phyloP scores from a whole-genome alignment of 2,888 invertebrate species.

The Arctia plantaginis region DNA sequence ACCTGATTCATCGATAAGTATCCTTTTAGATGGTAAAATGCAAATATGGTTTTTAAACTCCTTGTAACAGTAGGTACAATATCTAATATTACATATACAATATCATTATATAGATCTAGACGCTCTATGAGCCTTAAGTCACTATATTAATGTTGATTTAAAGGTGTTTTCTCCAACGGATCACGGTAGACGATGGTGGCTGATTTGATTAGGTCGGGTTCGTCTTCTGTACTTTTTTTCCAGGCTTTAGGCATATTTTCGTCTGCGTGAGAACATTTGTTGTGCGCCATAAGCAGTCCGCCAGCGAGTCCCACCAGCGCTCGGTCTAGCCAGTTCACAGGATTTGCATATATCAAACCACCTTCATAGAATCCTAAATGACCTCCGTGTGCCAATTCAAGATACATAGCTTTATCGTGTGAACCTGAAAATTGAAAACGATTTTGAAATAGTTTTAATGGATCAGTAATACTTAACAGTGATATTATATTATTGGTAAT shows the following conservation, averaged over 20 bases:
- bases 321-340: slow-evolving; percentile 97
- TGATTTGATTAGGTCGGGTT: slow-evolving; percentile 78
- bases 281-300: slow-evolving; percentile 88
- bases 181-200: slow-evolving; percentile 78
- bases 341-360: slow-evolving; percentile 94
- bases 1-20: background rate
- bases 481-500: background rate
- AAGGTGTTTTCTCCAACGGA: slow-evolving; percentile 68
- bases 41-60: slow-evolving; percentile 10
- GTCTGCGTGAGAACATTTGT: slow-evolving; percentile 74
- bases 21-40: background rate
- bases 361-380: slow-evolving; percentile 98
- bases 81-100: slow-evolving; percentile 14
- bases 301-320: slow-evolving; percentile 93
- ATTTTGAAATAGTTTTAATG: background rate
- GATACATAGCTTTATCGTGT: slow-evolving; percentile 89
- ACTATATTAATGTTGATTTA: slow-evolving; percentile 33
- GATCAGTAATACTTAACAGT: background rate
- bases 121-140: slow-evolving; percentile 42
- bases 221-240: slow-evolving; percentile 60
- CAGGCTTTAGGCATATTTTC: slow-evolving; percentile 39
- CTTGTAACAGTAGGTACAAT: slow-evolving; percentile 11
- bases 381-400: slow-evolving; percentile 96
- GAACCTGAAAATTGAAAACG: slow-evolving; percentile 82
- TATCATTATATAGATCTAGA: slow-evolving; percentile 31